These are phyloP conservation scores for Catocala nupta DNA, from an alignment of 2,888 invertebrate species.

Conservation along the genomic window DNA sequence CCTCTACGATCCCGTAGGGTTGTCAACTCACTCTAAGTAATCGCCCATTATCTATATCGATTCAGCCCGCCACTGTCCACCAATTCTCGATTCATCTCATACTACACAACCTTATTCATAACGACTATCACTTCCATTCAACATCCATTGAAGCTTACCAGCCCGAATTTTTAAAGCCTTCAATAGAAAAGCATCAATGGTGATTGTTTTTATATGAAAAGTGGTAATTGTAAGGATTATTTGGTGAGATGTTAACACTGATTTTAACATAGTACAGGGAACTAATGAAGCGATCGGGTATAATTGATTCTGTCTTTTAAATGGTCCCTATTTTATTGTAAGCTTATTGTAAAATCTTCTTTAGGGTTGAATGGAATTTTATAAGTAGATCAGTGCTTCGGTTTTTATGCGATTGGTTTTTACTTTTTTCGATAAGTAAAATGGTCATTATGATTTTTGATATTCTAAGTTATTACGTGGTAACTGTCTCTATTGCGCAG, in stretches of 20 bases:
- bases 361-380: conserved; percentile 29
- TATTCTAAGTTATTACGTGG: no score
- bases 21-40: conserved; percentile 76
- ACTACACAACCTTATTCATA: conserved; percentile 11
- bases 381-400: conserved; percentile 24
- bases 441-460: no score
- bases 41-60: conserved; percentile 77
- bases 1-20: conserved; percentile 65
- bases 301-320: conserved; percentile 52
- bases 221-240: background rate
- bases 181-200: background rate
- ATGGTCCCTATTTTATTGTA: conserved; percentile 17
- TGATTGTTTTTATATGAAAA: background rate
- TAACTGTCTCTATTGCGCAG: no score
- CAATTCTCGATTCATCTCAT: conserved; percentile 53
- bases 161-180: background rate
- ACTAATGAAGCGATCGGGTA: conserved; percentile 54
- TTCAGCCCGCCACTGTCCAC: conserved; percentile 63
- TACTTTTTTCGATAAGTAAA: no score
- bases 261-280: conserved; percentile 51
- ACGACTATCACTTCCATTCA: conserved; percentile 1
- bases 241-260: conserved; percentile 34
- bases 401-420: background rate
- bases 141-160: conserved; percentile 31
- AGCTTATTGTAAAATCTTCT: conserved; percentile 31